These are phyloP conservation scores for Elegia similella DNA, from an alignment of 2,888 invertebrate genomes.

Conservation along the genomic window DNA sequence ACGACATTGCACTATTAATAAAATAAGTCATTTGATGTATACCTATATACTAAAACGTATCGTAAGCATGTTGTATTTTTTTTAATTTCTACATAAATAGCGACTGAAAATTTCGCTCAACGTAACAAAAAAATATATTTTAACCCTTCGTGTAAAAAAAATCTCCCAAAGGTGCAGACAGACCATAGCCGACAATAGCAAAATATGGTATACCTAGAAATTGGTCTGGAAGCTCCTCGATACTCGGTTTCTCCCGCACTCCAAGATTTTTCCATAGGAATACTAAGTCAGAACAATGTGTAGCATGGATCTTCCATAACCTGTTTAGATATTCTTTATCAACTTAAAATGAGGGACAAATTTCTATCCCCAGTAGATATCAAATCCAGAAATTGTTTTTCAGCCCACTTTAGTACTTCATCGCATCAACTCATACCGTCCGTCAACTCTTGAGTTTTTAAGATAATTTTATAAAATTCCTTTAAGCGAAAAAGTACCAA, in stretches of 20 bases:
- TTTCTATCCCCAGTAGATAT: too few relatives aligned
- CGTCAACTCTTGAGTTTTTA: too few relatives aligned
- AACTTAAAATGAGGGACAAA: too few relatives aligned
- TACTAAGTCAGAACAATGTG: too few relatives aligned
- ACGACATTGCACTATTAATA: too few relatives aligned
- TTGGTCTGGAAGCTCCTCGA: slow-evolving; percentile 3
- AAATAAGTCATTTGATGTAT: background rate
- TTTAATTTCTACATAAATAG: background rate
- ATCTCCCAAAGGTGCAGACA: background rate
- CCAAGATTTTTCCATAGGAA: background rate
- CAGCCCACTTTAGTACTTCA: too few relatives aligned
- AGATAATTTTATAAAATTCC: too few relatives aligned
- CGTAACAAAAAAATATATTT: slow-evolving; percentile 3
- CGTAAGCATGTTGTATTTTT: background rate
- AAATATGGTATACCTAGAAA: background rate
- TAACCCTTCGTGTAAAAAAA: background rate
- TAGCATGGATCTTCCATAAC: too few relatives aligned
- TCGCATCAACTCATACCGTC: too few relatives aligned
- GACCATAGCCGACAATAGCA: slow-evolving; percentile 3
- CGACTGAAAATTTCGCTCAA: background rate
- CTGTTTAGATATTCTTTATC: too few relatives aligned
- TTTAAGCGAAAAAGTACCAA: too few relatives aligned
- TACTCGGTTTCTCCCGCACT: background rate
- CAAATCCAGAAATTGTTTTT: too few relatives aligned
- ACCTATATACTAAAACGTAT: background rate